Percentiles rank a stretch among this genome's conserved stretches.
Conservation (phyloP, 2,888 invertebrate genomes). For the Syrista parreyssii region DNA sequence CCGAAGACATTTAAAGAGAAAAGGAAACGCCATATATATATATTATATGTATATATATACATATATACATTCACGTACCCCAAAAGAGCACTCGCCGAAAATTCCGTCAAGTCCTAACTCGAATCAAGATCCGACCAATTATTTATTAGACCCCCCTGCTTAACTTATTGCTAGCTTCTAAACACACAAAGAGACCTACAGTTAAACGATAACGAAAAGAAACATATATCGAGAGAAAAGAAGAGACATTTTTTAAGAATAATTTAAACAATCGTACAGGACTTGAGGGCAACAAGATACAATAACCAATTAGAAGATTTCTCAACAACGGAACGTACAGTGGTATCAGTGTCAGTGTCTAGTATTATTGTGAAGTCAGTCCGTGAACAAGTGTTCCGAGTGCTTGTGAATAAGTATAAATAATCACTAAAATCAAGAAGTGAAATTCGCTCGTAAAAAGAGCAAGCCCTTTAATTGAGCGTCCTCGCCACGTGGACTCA, state of each 20-base stretch:
- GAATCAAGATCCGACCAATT: not conserved
- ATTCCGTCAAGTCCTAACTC: not conserved
- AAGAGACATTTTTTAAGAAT: not conserved
- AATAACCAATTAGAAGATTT: not conserved
- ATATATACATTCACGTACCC: not conserved
- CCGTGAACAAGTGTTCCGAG: not conserved
- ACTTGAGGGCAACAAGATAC: not conserved
- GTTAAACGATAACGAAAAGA: not conserved
- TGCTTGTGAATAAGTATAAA: not conserved
- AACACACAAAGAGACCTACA: not conserved
- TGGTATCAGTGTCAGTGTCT: not conserved
- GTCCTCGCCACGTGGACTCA: slow-evolving; percentile 17
- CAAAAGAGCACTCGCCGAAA: not conserved
- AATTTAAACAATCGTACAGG: not conserved
- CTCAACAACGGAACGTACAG: not conserved
- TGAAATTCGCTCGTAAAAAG: not conserved
- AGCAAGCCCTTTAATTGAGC: not conserved
- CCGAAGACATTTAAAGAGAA: slow-evolving; percentile 42
- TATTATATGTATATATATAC: not conserved
- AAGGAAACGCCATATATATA: not conserved
- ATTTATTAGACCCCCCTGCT: not conserved
- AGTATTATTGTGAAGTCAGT: not conserved
- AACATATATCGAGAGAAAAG: not conserved
- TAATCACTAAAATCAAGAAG: not conserved
- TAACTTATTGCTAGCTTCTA: not conserved